These are phyloP conservation scores for Myanophis thanlyinensis DNA, from an alignment of 2,113 vertebrate species.

Conservation along the genomic window DNA sequence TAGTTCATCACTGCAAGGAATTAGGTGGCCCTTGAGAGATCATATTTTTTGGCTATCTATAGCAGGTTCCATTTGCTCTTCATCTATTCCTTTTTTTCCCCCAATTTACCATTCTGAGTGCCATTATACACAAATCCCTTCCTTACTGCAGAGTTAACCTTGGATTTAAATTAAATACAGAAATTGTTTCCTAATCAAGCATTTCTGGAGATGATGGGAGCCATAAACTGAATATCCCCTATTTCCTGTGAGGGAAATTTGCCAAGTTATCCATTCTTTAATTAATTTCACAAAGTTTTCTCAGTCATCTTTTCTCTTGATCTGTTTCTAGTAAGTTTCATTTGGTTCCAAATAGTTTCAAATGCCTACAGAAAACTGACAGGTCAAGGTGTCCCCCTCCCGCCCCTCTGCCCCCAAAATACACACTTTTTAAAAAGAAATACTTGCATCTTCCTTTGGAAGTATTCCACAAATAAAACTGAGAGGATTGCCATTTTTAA, in stretches of 20 bases:
- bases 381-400: not conserved
- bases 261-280: not conserved
- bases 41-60: not conserved
- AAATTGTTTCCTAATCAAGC: not conserved
- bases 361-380: not conserved
- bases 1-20: not conserved
- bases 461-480: not conserved
- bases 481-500: not conserved
- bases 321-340: not conserved
- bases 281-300: not conserved
- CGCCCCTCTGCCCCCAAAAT: not conserved
- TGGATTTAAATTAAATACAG: not conserved
- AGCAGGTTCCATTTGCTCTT: not conserved
- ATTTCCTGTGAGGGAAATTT: not conserved
- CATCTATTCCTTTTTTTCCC: not conserved
- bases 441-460: not conserved
- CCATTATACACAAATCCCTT: not conserved
- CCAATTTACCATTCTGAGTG: not conserved
- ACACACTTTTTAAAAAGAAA: not conserved
- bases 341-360: not conserved
- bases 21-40: not conserved
- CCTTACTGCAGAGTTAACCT: not conserved
- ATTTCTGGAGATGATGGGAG: not conserved
- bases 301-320: not conserved
- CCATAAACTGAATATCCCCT: not conserved